These are phyloP conservation scores for Papilio machaon DNA, from an alignment of 1,140 invertebrate species.

Conservation along the genomic window DNA sequence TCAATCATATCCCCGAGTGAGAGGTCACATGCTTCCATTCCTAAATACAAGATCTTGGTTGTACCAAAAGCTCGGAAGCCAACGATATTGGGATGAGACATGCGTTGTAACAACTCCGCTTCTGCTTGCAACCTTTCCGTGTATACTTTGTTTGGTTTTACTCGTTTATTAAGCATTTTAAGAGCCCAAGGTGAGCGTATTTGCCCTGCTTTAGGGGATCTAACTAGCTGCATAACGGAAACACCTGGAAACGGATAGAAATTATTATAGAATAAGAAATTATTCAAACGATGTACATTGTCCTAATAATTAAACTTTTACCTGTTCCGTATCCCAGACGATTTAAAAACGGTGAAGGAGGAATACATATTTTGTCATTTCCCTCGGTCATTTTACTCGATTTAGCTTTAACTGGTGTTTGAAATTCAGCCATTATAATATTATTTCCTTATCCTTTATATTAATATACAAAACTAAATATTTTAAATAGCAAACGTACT, in stretches of 20 bases:
- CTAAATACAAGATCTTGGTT: slow-evolving; percentile 84
- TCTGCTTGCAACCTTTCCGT: slow-evolving; percentile 86
- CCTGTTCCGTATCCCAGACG: slow-evolving; percentile 89
- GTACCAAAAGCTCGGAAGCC: slow-evolving; percentile 89
- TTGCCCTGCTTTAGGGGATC: slow-evolving; percentile 86
- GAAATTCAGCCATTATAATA: slow-evolving; percentile 65
- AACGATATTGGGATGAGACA: slow-evolving; percentile 92
- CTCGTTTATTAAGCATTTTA: slow-evolving; percentile 85
- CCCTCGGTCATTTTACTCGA: slow-evolving; percentile 45
- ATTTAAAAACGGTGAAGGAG: slow-evolving; percentile 87
- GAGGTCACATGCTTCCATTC: slow-evolving; percentile 86
- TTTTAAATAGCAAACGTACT: background rate
- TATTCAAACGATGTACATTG: background rate
- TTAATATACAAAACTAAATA: background rate
- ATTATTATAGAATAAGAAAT: background rate
- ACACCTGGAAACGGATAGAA: slow-evolving; percentile 83
- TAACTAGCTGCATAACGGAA: slow-evolving; percentile 88
- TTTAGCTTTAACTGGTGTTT: slow-evolving; percentile 74
- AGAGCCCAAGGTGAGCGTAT: slow-evolving; percentile 91
- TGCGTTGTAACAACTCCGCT: slow-evolving; percentile 86
- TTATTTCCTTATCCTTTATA: background rate
- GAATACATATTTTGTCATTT: slow-evolving; percentile 76
- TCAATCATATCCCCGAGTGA: slow-evolving; percentile 89
- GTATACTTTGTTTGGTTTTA: slow-evolving; percentile 73
- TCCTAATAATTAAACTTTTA: slow-evolving; percentile 60